Evolutionary conservation across 30 jellyfish, hydroid and myxozoan genomes (phyloP), one percentile per base, ranked within the genome.

Genomic region (Calvadosia cruxmelitensis): DNA sequence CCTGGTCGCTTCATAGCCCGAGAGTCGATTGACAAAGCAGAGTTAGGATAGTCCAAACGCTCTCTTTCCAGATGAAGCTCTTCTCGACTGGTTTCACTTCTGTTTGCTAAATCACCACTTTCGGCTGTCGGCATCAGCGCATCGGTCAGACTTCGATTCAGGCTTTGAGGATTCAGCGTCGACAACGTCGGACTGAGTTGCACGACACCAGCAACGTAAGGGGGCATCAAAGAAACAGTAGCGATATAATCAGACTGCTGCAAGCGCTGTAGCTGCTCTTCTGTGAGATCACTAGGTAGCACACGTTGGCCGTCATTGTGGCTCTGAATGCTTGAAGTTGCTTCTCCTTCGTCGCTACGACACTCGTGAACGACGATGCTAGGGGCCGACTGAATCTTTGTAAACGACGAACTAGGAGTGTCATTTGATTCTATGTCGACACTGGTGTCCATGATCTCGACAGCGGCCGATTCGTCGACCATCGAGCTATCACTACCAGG

Each of bases 111-210:
- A 5, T 42, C 79, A 1, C 68, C 32, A 63, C 51, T 77, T 3
- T 68, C 24, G 10, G 64, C 24, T 1, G 73, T 78, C 2, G 86
- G 49, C 64, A 66, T 83, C 63, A 72, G 50, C 2, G 86, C 94
- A 29, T 80, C 74, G 69, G 83, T 79, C 67, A 87, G 29, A 51
- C 94, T 80, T 62, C 80, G 79, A 70, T 79, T 75, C 29, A 87
- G 51, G n/a, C 73, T 69, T 57, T 79, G 94, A 1, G 94, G 92
- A 28, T 71, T 71, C 12, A 87, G 51, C 20, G 86, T 65, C 27
- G 77, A 68, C 34, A 87, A 50, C 1, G 94, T 87, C 2, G 96
- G 96, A 65, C 94, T 87, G 42, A 62, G 71, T 68, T 87, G 96
- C 27, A 16, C 36, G 50, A 27, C 35, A 32, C 23, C 74, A 65